phyloP scores from a whole-genome alignment of 2,797 vertebrate species.

The Phylloscopus collybita region DNA sequence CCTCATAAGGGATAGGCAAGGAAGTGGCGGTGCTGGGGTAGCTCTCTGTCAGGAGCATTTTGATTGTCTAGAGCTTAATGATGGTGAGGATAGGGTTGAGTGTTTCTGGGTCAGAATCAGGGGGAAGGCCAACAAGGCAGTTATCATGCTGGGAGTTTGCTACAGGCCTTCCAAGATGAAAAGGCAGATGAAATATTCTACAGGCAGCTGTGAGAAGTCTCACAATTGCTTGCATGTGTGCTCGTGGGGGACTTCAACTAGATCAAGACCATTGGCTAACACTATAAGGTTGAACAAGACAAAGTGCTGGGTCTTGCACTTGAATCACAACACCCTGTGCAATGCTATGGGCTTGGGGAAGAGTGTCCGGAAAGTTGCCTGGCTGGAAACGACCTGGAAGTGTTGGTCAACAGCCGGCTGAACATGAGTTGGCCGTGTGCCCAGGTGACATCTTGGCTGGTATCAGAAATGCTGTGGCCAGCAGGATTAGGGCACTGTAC shows the following conservation, averaged over 20 bases:
- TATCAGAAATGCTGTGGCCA: neutral
- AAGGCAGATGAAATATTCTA: neutral
- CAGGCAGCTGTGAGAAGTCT: neutral
- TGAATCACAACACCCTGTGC: neutral
- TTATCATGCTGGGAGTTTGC: neutral
- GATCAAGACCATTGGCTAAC: neutral
- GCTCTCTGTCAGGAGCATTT: neutral
- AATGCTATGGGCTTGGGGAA: neutral
- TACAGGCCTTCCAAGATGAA: neutral
- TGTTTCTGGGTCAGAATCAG: neutral
- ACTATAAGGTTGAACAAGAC: neutral
- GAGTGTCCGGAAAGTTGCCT: neutral
- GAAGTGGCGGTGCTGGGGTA: accelerated
- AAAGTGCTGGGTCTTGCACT: neutral
- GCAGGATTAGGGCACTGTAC: neutral
- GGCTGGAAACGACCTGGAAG: neutral
- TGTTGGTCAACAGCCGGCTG: neutral
- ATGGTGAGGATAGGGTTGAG: neutral
- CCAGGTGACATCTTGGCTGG: neutral
- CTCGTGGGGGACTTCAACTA: neutral
- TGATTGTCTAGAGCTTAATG: neutral
- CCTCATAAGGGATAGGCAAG: neutral
- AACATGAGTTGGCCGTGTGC: neutral
- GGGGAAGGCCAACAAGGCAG: neutral
- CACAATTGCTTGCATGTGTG: neutral